These are phyloP conservation scores for Pristionchus maxplancki DNA, from an alignment of 2,888 invertebrate genomes.

Conservation along the genomic window DNA sequence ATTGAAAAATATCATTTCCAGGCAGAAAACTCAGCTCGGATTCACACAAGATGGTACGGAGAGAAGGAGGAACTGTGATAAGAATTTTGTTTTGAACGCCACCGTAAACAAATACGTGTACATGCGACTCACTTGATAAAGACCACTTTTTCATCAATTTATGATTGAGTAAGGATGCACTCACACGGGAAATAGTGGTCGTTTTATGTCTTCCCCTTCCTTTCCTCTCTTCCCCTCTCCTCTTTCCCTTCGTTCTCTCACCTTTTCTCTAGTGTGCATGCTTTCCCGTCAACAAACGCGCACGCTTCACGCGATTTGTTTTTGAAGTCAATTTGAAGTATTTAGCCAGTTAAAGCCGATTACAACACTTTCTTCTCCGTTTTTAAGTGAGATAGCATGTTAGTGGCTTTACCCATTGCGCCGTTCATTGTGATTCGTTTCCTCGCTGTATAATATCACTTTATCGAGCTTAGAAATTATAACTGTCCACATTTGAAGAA, in stretches of 20 bases:
- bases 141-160: neutral
- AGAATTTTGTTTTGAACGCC: neutral
- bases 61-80: neutral
- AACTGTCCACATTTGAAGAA: neutral
- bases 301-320: neutral
- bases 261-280: neutral
- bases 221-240: neutral
- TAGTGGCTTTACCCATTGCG: neutral
- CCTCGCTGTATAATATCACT: no score
- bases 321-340: neutral
- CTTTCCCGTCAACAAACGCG: neutral
- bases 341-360: neutral
- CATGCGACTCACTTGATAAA: no score
- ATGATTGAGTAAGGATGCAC: no score
- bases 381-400: no score
- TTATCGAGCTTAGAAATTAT: neutral
- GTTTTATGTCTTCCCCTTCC: neutral
- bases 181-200: neutral
- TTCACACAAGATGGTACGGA: neutral
- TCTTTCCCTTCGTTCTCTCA: neutral
- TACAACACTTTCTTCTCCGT: neutral
- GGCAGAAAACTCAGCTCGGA: neutral
- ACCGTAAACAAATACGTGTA: no score
- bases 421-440: no score
- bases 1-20: neutral